Evolutionary conservation across 2,888 invertebrate genomes (phyloP).

Genomic region (Eristalis pertinax): DNA sequence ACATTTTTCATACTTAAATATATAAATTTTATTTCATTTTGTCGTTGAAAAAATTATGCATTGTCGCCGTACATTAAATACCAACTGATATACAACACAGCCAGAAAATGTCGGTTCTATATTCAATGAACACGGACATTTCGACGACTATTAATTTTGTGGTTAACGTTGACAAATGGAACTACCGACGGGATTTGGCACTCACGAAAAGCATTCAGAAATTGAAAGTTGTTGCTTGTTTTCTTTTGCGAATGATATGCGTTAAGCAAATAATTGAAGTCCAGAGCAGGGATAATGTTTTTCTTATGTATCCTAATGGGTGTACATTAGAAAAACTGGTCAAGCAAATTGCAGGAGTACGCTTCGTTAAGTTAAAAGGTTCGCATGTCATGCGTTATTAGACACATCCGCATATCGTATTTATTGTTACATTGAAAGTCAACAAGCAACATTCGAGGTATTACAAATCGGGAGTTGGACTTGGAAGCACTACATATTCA

Average conservation of each 20-base stretch:
- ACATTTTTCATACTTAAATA: background rate
- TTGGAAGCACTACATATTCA: background rate
- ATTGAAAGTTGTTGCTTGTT: background rate
- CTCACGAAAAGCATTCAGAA: background rate
- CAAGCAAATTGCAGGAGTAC: background rate
- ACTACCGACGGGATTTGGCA: background rate
- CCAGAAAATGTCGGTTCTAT: background rate
- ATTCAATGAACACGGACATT: background rate
- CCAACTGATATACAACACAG: background rate
- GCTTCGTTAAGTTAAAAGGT: background rate
- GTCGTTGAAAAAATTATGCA: background rate
- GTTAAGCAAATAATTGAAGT: background rate
- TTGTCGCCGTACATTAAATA: background rate
- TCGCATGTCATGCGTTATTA: background rate
- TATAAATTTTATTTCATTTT: background rate
- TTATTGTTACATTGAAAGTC: background rate
- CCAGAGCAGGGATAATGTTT: background rate
- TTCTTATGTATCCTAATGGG: background rate
- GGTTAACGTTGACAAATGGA: slow-evolving; percentile 1
- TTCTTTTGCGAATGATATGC: background rate
- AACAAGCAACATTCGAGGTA: background rate
- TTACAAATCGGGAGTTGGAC: background rate
- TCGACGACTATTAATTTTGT: background rate
- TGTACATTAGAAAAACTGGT: background rate
- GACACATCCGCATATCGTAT: background rate